A percentile compares a stretch with the other conserved stretches of the same genome.
Evolutionary conservation across 2,888 invertebrate genomes (phyloP).

Genomic region (Actias luna): DNA sequence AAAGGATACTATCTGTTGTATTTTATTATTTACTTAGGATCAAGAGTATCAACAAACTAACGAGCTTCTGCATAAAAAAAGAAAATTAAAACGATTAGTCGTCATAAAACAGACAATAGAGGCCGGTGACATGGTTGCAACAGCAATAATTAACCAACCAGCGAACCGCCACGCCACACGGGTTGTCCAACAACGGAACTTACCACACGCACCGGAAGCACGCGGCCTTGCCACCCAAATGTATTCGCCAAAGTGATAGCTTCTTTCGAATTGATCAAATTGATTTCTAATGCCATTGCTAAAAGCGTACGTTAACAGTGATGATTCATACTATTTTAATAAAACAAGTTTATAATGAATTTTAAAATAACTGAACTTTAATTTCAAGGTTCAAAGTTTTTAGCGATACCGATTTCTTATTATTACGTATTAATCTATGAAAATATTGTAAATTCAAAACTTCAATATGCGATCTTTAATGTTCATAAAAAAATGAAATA

Average conservation of each 20-base stretch:
- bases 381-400: too few species aligned
- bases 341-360: not conserved
- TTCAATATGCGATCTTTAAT: too few species aligned
- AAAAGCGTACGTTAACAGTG: conserved; percentile 14
- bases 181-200: conserved; percentile 74
- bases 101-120: conserved; percentile 29
- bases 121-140: conserved; percentile 50
- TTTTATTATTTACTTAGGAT: too few species aligned
- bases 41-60: too few species aligned
- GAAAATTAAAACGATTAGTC: not conserved
- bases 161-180: conserved; percentile 52
- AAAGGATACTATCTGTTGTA: too few species aligned
- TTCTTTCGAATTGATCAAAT: conserved; percentile 41
- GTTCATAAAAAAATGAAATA: too few species aligned
- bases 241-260: conserved; percentile 38
- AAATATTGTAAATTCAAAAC: too few species aligned
- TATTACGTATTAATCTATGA: not conserved
- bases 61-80: not conserved
- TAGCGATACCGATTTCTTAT: too few species aligned
- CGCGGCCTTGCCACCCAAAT: conserved; percentile 64
- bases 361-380: too few species aligned
- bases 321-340: not conserved
- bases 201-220: conserved; percentile 66
- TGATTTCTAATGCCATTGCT: conserved; percentile 41
- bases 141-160: conserved; percentile 49